phyloP scores from a whole-genome alignment of 2,888 invertebrate genomes.

The Drosophila anomalipes region DNA sequence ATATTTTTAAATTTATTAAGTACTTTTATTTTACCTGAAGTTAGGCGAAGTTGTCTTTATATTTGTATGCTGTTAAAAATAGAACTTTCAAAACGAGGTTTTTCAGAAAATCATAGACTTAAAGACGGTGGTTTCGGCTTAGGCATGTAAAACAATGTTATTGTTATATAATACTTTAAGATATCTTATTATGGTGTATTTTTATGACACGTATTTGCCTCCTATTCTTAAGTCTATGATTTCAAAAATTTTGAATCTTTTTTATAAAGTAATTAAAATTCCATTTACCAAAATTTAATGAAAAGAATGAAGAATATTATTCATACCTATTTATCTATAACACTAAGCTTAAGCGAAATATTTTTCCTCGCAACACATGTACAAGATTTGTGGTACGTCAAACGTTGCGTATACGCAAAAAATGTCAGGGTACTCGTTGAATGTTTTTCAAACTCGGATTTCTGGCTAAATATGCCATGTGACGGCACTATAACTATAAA shows the following conservation, averaged over 20 bases:
- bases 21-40: not conserved
- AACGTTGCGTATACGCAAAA: constrained; percentile 21
- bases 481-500: constrained; percentile 31
- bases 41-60: not conserved
- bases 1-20: not conserved
- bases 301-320: not conserved
- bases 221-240: too few species aligned
- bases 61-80: not conserved
- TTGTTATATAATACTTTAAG: too few species aligned
- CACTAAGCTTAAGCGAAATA: too few species aligned
- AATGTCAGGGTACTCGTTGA: not conserved
- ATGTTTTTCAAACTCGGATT: constrained; percentile 2
- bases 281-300: not conserved
- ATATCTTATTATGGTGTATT: too few species aligned
- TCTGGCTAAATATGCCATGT: constrained; percentile 13
- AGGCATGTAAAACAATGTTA: too few species aligned
- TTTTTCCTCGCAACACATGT: too few species aligned
- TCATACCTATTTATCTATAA: too few species aligned
- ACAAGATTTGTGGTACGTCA: not conserved
- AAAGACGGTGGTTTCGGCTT: too few species aligned
- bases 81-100: not conserved
- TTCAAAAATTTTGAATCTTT: too few species aligned
- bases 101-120: too few species aligned
- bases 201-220: too few species aligned
- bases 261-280: too few species aligned